Evolutionary conservation across 2,113 vertebrate genomes (phyloP).

Genomic region (Alethe diademata): DNA sequence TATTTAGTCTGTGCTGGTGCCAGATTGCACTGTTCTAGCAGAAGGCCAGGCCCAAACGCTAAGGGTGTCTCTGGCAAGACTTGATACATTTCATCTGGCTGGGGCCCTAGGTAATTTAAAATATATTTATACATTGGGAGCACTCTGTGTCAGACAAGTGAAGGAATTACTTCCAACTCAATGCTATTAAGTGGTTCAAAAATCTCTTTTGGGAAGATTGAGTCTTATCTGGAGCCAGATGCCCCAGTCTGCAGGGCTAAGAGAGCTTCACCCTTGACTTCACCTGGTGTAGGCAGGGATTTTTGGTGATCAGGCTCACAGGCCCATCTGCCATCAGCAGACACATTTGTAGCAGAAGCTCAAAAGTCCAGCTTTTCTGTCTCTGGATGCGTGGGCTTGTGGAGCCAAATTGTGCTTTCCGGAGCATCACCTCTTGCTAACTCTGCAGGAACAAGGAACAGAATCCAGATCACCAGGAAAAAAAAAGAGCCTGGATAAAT

Average conservation of each 20-base stretch:
- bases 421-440: background rate
- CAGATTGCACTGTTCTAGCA: slow-evolving; percentile 23
- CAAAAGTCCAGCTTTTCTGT: background rate
- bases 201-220: slow-evolving; percentile 1
- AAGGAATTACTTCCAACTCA: slow-evolving; percentile 27
- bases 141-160: background rate
- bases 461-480: background rate
- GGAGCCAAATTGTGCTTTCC: background rate
- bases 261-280: background rate
- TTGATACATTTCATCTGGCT: slow-evolving; percentile 34
- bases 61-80: slow-evolving; percentile 14
- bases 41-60: slow-evolving; percentile 40
- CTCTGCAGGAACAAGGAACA: background rate
- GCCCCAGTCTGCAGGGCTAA: background rate
- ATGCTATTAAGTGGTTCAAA: background rate
- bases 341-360: background rate
- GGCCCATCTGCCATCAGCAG: background rate
- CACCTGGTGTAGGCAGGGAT: background rate
- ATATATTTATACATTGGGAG: slow-evolving; percentile 18
- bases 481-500: background rate
- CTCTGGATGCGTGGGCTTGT: background rate
- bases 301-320: background rate
- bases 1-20: slow-evolving; percentile 26
- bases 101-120: slow-evolving; percentile 11
- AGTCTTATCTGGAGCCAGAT: background rate